Evolutionary conservation across 2,888 invertebrate genomes (phyloP).

Genomic region (Sinotaia quadrata): DNA sequence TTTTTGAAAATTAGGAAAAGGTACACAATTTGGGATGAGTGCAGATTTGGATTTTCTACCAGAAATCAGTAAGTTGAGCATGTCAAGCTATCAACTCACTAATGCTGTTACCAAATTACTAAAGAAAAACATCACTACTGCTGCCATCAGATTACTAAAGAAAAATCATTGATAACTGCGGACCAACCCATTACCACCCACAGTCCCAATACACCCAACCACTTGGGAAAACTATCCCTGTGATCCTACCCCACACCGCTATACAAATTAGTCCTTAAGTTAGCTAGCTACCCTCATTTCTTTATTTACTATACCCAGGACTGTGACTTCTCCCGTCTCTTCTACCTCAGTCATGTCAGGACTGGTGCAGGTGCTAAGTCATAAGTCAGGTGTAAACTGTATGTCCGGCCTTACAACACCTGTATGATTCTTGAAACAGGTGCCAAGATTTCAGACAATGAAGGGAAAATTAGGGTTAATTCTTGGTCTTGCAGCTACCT

Average conservation of each 20-base stretch:
- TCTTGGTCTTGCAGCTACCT: conserved; percentile 4
- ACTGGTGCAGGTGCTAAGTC: neutral
- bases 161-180: conserved; percentile 14
- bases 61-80: too few relatives aligned
- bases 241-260: conserved; percentile 1
- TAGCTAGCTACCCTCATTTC: neutral
- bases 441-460: conserved; percentile 25
- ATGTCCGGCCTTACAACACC: conserved; percentile 27
- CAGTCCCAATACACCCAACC: conserved; percentile 3
- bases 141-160: conserved; percentile 30
- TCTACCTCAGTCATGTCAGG: too few relatives aligned
- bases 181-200: conserved; percentile 9
- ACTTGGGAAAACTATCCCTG: conserved; percentile 2
- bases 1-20: too few relatives aligned
- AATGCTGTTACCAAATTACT: too few relatives aligned
- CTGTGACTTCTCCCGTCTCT: conserved; percentile 10
- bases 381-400: conserved; percentile 4
- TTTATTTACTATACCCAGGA: conserved; percentile 8
- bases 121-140: too few relatives aligned
- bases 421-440: neutral
- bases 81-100: too few relatives aligned
- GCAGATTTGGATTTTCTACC: too few relatives aligned
- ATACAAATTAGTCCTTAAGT: neutral
- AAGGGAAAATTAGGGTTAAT: neutral
- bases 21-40: too few relatives aligned